A percentile compares a stretch with the other conserved stretches of the same genome.
phyloP scores from a whole-genome alignment of 2,888 invertebrate genomes.

The Acrobasis consociella region DNA sequence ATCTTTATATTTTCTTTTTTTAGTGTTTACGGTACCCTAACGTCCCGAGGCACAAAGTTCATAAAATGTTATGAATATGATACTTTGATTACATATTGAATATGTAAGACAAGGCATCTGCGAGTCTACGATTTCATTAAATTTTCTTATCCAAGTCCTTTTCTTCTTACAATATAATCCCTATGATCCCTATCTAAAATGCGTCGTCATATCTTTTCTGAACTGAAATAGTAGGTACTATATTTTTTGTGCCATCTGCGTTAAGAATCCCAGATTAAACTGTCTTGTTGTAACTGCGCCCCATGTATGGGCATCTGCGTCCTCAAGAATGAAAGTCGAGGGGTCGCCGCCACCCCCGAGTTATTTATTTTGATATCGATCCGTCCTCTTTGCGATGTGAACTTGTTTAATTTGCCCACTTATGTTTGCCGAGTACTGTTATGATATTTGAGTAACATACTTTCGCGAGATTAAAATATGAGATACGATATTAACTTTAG shows the following conservation, averaged over 20 bases:
- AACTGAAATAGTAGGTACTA: neutral
- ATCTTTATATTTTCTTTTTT: neutral
- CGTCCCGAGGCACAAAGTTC: neutral
- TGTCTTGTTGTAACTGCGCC: constrained; percentile 44
- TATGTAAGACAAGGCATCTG: neutral
- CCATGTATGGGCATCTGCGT: constrained; percentile 70
- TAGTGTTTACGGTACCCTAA: neutral
- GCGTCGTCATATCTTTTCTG: neutral
- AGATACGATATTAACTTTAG: neutral
- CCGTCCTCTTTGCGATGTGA: constrained; percentile 47
- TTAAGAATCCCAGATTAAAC: constrained; percentile 45
- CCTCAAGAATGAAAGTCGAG: constrained; percentile 52
- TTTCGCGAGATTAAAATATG: constrained; percentile 13
- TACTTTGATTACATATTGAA: constrained; percentile 1
- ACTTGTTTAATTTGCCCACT: constrained; percentile 44
- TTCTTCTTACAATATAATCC: neutral
- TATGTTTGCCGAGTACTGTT: constrained; percentile 30
- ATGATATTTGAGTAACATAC: constrained; percentile 14
- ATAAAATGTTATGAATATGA: constrained; percentile 11
- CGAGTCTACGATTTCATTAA: constrained; percentile 7
- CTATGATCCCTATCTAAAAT: neutral
- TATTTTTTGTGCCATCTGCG: constrained; percentile 17
- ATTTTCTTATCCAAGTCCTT: constrained; percentile 3
- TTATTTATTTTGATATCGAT: constrained; percentile 75
- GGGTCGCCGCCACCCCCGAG: constrained; percentile 58